phyloP scores from a whole-genome alignment of 2,888 invertebrate genomes.

The Nasonovia ribisnigri region DNA sequence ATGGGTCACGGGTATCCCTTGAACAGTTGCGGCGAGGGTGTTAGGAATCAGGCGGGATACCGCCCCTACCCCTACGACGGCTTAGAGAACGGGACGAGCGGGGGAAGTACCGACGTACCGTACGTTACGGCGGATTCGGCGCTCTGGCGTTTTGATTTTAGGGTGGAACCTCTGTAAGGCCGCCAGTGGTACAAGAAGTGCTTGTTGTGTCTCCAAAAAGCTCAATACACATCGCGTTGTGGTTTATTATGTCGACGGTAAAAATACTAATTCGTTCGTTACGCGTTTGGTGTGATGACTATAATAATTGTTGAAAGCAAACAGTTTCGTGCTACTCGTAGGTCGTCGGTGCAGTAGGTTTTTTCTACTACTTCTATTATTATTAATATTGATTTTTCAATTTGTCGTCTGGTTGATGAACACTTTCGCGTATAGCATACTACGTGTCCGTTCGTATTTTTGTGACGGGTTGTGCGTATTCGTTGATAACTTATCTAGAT shows the following conservation, averaged over 20 bases:
- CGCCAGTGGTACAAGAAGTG: constrained; percentile 32
- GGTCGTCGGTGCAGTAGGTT: not conserved
- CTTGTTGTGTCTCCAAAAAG: constrained; percentile 46
- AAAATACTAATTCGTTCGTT: constrained; percentile 23
- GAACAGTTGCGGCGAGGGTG: not conserved
- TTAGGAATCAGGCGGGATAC: constrained; percentile 10
- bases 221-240: constrained; percentile 55
- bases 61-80: not conserved
- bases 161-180: constrained; percentile 54
- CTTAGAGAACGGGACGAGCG: not conserved
- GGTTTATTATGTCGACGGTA: constrained; percentile 42
- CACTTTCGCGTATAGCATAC: not conserved
- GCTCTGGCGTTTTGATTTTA: constrained; percentile 57
- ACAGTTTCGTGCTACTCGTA: not conserved
- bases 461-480: not conserved
- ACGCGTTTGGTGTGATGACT: not conserved
- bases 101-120: not conserved
- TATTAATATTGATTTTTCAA: constrained; percentile 33
- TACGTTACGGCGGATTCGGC: constrained; percentile 59
- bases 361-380: not conserved
- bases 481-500: constrained; percentile 49
- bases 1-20: not conserved
- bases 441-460: constrained; percentile 1
- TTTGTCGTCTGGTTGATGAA: not conserved
- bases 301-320: constrained; percentile 32